Evolutionary conservation across 2,113 vertebrate genomes (phyloP).

Genomic region (Tychaedon coryphoeus): DNA sequence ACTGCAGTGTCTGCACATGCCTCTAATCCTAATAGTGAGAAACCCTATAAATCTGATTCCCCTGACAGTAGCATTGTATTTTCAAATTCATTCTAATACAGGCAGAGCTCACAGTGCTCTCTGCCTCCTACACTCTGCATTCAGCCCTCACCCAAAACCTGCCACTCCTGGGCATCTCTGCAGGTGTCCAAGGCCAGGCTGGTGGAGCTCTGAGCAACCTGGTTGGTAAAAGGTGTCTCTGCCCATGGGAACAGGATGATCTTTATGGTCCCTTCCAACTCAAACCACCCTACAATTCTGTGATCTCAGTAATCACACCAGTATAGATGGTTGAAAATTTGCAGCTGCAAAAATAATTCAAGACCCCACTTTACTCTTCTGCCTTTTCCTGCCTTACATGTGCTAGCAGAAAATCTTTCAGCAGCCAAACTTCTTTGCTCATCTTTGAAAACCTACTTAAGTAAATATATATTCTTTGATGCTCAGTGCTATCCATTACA

Average conservation of each 20-base stretch:
- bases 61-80: rapidly evolving
- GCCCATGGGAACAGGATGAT: neutral
- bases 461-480: neutral
- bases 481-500: neutral
- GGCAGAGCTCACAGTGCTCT: neutral
- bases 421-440: neutral
- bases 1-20: neutral
- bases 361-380: neutral
- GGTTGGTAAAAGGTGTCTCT: neutral
- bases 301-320: neutral
- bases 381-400: neutral
- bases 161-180: neutral
- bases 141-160: neutral
- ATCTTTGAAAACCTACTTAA: neutral
- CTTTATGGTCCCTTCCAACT: too few species aligned
- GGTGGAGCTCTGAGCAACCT: neutral
- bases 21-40: neutral
- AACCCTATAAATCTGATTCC: neutral
- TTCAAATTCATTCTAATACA: neutral
- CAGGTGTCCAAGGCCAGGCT: neutral
- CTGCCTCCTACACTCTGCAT: neutral
- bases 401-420: neutral
- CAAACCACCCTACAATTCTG: neutral
- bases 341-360: neutral
- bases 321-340: neutral